Percentiles rank a stretch among this genome's conserved stretches.
These are phyloP conservation scores for Eurystomus gularis DNA, from an alignment of 2,113 vertebrate genomes.

Conservation along the genomic window DNA sequence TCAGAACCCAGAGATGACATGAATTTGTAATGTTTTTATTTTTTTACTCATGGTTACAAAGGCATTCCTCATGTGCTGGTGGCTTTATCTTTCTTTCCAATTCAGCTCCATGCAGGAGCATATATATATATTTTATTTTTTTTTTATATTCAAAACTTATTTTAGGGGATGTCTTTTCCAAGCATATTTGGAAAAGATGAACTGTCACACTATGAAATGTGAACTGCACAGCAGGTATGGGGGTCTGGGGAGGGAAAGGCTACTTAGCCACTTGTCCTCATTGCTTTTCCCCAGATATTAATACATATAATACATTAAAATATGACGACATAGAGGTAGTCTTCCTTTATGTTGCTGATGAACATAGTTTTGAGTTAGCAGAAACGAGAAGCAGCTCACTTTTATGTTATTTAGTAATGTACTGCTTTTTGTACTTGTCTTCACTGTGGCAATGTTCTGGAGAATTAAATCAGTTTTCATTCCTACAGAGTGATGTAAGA, in stretches of 20 bases:
- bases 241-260: neutral
- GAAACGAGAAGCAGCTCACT: neutral
- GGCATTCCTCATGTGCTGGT: neutral
- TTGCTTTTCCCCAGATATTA: no score
- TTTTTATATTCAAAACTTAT: neutral
- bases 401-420: neutral
- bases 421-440: constrained; percentile 22
- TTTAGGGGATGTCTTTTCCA: neutral
- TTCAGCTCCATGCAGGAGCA: neutral
- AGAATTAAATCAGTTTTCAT: constrained; percentile 40
- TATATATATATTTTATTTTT: no score
- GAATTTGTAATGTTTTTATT: neutral
- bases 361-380: neutral
- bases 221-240: neutral
- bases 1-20: neutral
- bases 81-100: neutral
- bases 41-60: neutral
- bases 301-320: neutral
- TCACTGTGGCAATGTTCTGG: neutral
- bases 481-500: constrained; percentile 71
- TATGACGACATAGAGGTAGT: neutral
- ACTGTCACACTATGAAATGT: neutral
- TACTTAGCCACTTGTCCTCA: neutral
- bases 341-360: neutral
- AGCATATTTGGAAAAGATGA: neutral